These are phyloP conservation scores for Hirtodrosophila confusa DNA, from an alignment of 2,888 invertebrate species.

Conservation along the genomic window DNA sequence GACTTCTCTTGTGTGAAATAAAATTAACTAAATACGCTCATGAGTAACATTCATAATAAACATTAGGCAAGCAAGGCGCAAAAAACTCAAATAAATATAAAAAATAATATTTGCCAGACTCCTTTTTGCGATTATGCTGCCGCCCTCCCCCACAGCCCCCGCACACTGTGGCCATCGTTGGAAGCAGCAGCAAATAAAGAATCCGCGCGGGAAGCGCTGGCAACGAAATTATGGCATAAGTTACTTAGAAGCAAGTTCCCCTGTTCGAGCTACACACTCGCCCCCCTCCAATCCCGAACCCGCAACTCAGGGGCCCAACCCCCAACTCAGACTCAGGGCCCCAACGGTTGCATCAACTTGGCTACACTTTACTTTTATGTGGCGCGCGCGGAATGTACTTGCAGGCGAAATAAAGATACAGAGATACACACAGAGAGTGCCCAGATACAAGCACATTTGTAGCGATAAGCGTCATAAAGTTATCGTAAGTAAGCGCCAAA, in stretches of 20 bases:
- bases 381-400: conserved; percentile 71
- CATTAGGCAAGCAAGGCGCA: conserved; percentile 70
- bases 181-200: conserved; percentile 48
- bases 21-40: conserved; percentile 81
- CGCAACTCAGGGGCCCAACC: too few species aligned
- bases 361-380: conserved; percentile 80
- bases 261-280: conserved; percentile 26
- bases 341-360: conserved; percentile 60
- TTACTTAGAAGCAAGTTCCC: conserved; percentile 68
- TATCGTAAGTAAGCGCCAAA: conserved; percentile 79
- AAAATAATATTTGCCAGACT: conserved; percentile 81
- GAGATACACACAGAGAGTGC: conserved; percentile 60
- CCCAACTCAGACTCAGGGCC: too few species aligned
- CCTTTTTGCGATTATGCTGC: conserved; percentile 72
- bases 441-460: conserved; percentile 77
- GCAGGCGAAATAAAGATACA: conserved; percentile 77
- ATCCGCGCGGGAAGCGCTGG: conserved; percentile 53
- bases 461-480: conserved; percentile 79
- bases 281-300: conserved; percentile 6
- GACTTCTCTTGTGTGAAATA: conserved; percentile 79
- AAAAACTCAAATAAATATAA: conserved; percentile 74
- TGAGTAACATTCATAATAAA: conserved; percentile 81
- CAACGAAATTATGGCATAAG: conserved; percentile 76
- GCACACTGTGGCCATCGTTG: conserved; percentile 38
- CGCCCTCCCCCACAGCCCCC: background rate